A percentile compares a stretch with the other conserved stretches of the same genome.
Evolutionary conservation across 2,113 vertebrate species (phyloP).

Genomic region (Mystacornis crossleyi): DNA sequence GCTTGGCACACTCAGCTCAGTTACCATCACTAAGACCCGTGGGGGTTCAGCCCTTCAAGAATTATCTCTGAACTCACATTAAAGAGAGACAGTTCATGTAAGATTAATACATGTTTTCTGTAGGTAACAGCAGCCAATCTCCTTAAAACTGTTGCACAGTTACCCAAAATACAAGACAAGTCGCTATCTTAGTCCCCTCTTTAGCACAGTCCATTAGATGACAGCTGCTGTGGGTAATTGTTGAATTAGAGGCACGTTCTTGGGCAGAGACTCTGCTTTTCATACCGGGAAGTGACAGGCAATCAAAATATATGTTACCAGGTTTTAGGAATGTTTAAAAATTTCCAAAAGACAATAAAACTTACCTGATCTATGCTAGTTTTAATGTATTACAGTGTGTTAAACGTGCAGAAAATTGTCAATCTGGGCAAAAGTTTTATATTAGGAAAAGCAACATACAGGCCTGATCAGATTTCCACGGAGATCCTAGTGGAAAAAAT

Average conservation of each 20-base stretch:
- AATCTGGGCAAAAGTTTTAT: constrained; percentile 74
- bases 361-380: constrained; percentile 70
- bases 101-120: background rate
- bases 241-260: background rate
- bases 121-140: background rate
- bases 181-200: background rate
- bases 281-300: background rate
- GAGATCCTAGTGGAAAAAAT: constrained; percentile 75
- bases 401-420: constrained; percentile 77
- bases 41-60: background rate
- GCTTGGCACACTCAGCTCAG: background rate
- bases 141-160: background rate
- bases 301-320: constrained; percentile 24
- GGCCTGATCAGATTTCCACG: constrained; percentile 74
- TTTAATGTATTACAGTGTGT: constrained; percentile 73
- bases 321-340: background rate
- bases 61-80: background rate
- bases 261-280: background rate
- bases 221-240: background rate
- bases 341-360: constrained; percentile 61
- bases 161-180: background rate
- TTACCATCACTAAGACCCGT: background rate
- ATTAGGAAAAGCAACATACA: constrained; percentile 73
- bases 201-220: background rate
- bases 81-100: background rate